These are phyloP conservation scores for Porites australiensis DNA, from an alignment of 64 coral and sea anemone species.

Conservation along the genomic window DNA sequence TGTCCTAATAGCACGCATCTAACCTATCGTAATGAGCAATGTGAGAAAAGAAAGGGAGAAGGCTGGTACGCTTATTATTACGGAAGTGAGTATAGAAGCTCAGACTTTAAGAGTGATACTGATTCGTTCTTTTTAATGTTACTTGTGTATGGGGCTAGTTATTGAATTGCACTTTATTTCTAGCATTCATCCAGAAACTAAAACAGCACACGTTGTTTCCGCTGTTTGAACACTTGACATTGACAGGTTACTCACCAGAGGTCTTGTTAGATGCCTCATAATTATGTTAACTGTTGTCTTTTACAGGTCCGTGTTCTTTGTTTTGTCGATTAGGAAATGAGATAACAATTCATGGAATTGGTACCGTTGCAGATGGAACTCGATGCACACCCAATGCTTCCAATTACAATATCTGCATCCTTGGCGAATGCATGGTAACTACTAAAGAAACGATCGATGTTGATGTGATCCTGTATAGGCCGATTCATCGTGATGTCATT, in stretches of 20 bases:
- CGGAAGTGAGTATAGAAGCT: neutral
- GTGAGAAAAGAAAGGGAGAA: neutral
- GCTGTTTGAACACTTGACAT: too few relatives aligned
- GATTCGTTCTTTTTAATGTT: too few relatives aligned
- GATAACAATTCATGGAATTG: neutral
- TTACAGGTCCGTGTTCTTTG: conserved; percentile 7
- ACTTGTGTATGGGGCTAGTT: too few relatives aligned
- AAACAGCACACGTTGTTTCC: too few relatives aligned
- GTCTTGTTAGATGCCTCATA: too few relatives aligned
- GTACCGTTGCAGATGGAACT: conserved; percentile 36
- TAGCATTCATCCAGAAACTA: too few relatives aligned
- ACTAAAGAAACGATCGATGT: neutral
- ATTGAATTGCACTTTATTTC: too few relatives aligned
- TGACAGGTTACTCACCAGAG: too few relatives aligned
- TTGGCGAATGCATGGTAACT: conserved; percentile 17
- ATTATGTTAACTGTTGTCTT: neutral
- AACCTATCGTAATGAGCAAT: conserved; percentile 9
- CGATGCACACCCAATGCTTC: conserved; percentile 19
- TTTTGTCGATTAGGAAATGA: neutral
- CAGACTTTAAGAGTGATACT: too few relatives aligned
- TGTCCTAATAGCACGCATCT: neutral
- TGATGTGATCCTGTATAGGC: too few relatives aligned
- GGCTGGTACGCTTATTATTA: neutral
- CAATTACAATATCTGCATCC: conserved; percentile 25
- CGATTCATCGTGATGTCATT: too few relatives aligned